Evolutionary conservation across 2,888 invertebrate species (phyloP), one percentile per base, ranked within the genome.

Genomic region (Melanostoma scalare): DNA sequence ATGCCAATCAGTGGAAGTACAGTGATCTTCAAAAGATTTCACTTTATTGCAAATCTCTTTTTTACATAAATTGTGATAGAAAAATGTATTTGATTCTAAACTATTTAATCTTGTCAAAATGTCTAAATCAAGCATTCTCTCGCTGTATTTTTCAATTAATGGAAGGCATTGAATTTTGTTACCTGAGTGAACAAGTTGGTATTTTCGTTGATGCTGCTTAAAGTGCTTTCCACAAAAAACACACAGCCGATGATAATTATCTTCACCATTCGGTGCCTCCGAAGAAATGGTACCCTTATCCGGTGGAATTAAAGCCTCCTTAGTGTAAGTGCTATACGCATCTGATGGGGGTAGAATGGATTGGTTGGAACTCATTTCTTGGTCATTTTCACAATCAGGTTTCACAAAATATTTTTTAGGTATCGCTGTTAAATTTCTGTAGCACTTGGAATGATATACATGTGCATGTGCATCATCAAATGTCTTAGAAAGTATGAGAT

Each of bases 41-140:
- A 46, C 46, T 46, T 46, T 46, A 10, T 46, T 46, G 46, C 46
- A 46, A 46, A 46, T 46, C 46, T 46, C 46, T 46, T 46, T 46
- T 46, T 46, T 46, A 46, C 46, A 46, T 46, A 46, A 46, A 10
- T 10, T 46, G 46, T 46, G 46, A 46, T 46, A 46, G 46, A 46
- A 46, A 46, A 42, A 42, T 42, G 42, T 42, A 6, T 9, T 8
- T 42, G 42, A 42, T 42, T 42, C 42, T 42, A 42, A 42, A 42
- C 8, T 42, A 8, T 42, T 42, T 42, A 42, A 42, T 42, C 42
- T 42, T 42, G 42, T 42, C 42, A 42, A 42, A 42, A 42, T 42
- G 42, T 42, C 5, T 42, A 9, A 42, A 42, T 42, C 9, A 42
- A 42, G 42, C 42, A 42, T 42, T 42, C 9, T 42, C 42, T 42